Evolutionary conservation across 2,113 vertebrate species (phyloP), one percentile per base, ranked within the genome.

Genomic region (Ceyx cyanopectus): DNA sequence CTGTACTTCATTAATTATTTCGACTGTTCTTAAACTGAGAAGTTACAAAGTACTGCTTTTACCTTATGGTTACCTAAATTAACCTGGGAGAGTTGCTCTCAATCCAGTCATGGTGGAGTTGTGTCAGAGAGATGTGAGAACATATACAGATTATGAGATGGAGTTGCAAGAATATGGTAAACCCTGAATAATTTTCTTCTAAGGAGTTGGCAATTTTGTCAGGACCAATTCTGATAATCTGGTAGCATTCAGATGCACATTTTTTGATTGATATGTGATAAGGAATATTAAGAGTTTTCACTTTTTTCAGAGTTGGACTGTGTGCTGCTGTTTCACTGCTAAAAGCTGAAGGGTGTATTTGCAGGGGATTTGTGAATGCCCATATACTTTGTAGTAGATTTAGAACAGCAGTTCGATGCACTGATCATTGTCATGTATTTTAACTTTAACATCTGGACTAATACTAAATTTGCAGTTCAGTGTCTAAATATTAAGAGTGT

Each of bases 81-180:
- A 27, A n/a, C 18, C n/a, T 9, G 5, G 23, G 18, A 46, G 26
- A 53, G 8, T 6, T 46, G 24, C 15, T 65, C 10, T 45, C 34
- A 15, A 30, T 43, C 22, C 0, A 0, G 1, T 40, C 15, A n/a
- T 0, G 1, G 13, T 10, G 51, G 7, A 7, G 7, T 8, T 70
- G 12, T 73, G 37, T 76, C 70, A 61, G 34, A 30, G 29, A 41
- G 9, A 7, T 15, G 12, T 7, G 10, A 54, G 7, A 34, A 23
- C 12, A 10, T 11, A 63, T 85, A 66, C 29, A 51, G 19, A 43
- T 34, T 45, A 8, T n/a, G 51, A 56, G 51, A 60, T 5, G 14
- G 20, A 63, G 23, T 58, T 85, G 17, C 27, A 85, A 63, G 63
- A 73, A 41, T 2, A 74, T 21, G 10, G 14, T 45, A 6, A 58